Base-by-base conservation (phyloP, 1,140 invertebrate species). In the Lepidotrigona ventralis region DNA sequence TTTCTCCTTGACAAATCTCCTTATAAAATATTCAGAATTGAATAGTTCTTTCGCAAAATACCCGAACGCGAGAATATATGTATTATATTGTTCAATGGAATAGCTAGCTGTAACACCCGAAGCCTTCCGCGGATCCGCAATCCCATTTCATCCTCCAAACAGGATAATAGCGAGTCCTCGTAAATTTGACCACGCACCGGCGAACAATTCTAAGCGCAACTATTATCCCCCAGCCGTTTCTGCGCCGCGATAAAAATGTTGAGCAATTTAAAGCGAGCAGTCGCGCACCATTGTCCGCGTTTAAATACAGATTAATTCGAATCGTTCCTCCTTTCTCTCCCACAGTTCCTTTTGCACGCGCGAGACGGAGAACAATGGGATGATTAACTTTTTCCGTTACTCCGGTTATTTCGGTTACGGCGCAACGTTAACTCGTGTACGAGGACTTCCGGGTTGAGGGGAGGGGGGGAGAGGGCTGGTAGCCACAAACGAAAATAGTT, bases 281-380 rank as follows among this genome's bases (percentile, higher is more conserved):
- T 46, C 39, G 33, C 54, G 19, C 46, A 12, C n/a, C 46, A 51
- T 66, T 63, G 58, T 58, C 8, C 39, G 15, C 39, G 9, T 64
- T 77, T 66, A 64, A 66, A 53, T 23, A 39, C 14, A 51, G 26
- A 69, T 79, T 79, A 69, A 39, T 69, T 69, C 29, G 64, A n/a
- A 79, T 26, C 9, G 53, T 21, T 39, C 51, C 46, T 54, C 56
- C 23, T n/a, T 54, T 14, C 12, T 21, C 6, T 0, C 39, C 4
- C 23, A 2, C 11, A 21, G 19, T 29, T 69, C 15, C 9, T 79
- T 63, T n/a, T n/a, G 5, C 23, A 1, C 6, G 0, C 39, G 15
- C 39, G 6, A 46, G 39, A 46, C 39, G 8, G 12, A 46, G 9
- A 53, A 73, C 58, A 73, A 80, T 73, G n/a, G 68, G 51, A 63